Evolutionary conservation across 2,113 vertebrate species (phyloP).

Genomic region (Lycocorax pyrrhopterus): DNA sequence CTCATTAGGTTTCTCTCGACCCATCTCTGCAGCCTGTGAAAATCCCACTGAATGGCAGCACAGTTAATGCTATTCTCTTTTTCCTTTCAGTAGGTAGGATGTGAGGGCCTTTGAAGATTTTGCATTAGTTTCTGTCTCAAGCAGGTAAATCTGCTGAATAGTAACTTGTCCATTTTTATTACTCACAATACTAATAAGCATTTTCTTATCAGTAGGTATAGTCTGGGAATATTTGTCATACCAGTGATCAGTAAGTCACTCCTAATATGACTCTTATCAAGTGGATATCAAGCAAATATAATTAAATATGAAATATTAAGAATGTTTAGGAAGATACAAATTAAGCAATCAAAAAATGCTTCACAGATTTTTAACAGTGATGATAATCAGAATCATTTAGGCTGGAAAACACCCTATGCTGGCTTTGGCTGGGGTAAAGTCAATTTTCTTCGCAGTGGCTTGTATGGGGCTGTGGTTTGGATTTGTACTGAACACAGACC

Average conservation of each 20-base stretch:
- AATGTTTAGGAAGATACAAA: background rate
- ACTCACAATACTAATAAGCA: background rate
- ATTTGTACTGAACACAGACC: background rate
- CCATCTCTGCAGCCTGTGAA: background rate
- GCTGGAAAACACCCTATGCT: background rate
- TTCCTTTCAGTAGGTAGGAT: background rate
- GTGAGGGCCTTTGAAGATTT: background rate
- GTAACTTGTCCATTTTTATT: background rate
- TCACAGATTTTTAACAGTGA: background rate
- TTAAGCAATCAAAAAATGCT: background rate
- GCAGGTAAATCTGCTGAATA: background rate
- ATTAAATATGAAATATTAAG: background rate
- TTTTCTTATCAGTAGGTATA: background rate
- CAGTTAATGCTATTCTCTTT: background rate
- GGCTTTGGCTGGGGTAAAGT: background rate
- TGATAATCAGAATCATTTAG: background rate
- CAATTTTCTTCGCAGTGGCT: background rate
- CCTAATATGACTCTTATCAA: background rate
- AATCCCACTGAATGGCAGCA: background rate
- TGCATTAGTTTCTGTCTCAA: background rate
- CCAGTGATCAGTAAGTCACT: background rate
- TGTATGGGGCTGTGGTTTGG: background rate
- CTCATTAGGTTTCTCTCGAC: background rate
- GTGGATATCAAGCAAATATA: background rate
- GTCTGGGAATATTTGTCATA: background rate